A percentile compares a stretch with the other conserved stretches of the same genome.
phyloP scores from a whole-genome alignment of 1,140 invertebrate species.

The Brachionus manjavacas region DNA sequence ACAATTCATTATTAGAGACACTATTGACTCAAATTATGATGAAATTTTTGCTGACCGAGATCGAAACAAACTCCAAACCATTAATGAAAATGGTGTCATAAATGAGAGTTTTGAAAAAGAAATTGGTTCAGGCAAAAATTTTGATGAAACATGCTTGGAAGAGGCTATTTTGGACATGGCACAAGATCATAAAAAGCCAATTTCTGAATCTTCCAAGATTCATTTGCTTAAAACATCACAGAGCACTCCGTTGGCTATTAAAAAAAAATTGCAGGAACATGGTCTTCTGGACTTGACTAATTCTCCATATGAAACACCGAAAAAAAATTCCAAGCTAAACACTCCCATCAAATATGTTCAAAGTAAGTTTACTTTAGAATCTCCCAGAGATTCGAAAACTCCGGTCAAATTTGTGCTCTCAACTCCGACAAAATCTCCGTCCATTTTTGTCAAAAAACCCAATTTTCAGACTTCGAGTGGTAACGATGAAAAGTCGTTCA shows the following conservation, averaged over 20 bases:
- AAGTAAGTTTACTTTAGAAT: slow-evolving; percentile 35
- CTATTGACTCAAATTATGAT: background rate
- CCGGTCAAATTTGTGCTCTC: background rate
- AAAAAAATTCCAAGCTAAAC: background rate
- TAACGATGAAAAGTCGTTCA: background rate
- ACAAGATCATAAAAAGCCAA: background rate
- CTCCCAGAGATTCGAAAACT: background rate
- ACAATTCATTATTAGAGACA: background rate
- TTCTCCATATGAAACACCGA: background rate
- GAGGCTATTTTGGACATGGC: background rate
- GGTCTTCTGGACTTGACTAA: slow-evolving; percentile 29
- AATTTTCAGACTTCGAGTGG: background rate
- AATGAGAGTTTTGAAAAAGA: slow-evolving; percentile 33
- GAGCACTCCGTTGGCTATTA: slow-evolving; percentile 17
- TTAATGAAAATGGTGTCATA: slow-evolving; percentile 8
- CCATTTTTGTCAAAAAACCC: slow-evolving; percentile 9
- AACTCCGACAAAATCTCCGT: slow-evolving; percentile 36
- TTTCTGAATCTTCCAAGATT: background rate
- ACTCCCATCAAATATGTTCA: slow-evolving; percentile 22
- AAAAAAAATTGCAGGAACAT: slow-evolving; percentile 27
- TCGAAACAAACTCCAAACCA: background rate
- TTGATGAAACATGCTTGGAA: slow-evolving; percentile 1
- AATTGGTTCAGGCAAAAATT: background rate
- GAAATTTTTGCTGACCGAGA: background rate
- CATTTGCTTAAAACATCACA: background rate